Percentiles rank a stretch among this genome's conserved stretches.
Evolutionary conservation across 1,140 invertebrate species (phyloP).

Genomic region (Phocides pigmalion): DNA sequence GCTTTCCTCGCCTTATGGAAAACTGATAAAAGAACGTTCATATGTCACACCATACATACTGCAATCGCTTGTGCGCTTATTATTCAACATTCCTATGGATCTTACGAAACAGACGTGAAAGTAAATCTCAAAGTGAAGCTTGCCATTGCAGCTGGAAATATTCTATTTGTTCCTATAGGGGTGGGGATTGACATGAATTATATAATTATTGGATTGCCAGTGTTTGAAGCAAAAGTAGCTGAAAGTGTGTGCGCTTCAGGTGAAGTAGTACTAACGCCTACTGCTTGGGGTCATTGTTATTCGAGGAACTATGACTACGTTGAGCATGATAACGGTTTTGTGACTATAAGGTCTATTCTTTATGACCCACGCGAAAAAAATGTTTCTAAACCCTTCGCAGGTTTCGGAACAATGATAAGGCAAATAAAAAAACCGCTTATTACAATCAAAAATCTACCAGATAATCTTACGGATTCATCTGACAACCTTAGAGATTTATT

Average conservation of each 20-base stretch:
- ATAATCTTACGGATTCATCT: conserved; percentile 50
- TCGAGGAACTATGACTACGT: conserved; percentile 75
- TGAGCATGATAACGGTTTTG: conserved; percentile 59
- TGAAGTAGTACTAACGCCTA: conserved; percentile 81
- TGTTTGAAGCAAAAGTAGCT: conserved; percentile 85
- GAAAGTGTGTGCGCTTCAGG: conserved; percentile 79
- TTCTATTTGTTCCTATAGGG: conserved; percentile 73
- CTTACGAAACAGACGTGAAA: conserved; percentile 86
- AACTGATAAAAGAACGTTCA: conserved; percentile 79
- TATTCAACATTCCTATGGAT: conserved; percentile 86
- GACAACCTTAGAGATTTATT: conserved; percentile 44
- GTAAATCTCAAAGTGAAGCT: conserved; percentile 84
- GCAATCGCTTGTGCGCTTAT: conserved; percentile 86
- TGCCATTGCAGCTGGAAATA: conserved; percentile 74
- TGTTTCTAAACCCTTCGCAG: conserved; percentile 69
- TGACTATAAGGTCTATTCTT: conserved; percentile 71
- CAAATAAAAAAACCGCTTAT: conserved; percentile 64
- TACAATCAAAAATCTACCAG: conserved; percentile 59
- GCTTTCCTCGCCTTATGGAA: conserved; percentile 88
- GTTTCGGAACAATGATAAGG: conserved; percentile 59
- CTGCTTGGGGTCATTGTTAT: conserved; percentile 82
- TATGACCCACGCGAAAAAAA: conserved; percentile 72
- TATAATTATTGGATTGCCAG: conserved; percentile 85
- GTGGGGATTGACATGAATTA: conserved; percentile 82
- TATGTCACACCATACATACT: conserved; percentile 85